phyloP scores from a whole-genome alignment of 2,797 vertebrate genomes.

The Coregonus suidteri region DNA sequence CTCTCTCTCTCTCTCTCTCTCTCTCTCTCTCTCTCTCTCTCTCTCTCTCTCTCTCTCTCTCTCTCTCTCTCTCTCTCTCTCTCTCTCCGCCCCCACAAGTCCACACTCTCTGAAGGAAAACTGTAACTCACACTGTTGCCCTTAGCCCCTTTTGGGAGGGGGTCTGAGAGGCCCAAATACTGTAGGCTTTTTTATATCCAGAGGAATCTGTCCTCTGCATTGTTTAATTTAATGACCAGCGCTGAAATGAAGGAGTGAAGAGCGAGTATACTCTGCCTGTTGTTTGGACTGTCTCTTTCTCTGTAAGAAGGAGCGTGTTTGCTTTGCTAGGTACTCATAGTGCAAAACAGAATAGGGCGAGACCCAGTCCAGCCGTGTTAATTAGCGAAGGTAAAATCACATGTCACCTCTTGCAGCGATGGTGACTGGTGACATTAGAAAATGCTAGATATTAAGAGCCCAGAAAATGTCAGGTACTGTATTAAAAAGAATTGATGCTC shows the following conservation, averaged over 20 bases:
- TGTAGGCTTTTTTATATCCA: no score
- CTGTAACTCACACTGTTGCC: no score
- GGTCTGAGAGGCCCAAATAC: no score
- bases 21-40: background rate
- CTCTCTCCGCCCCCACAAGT: background rate
- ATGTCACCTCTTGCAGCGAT: slow-evolving; percentile 37
- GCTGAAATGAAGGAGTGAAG: slow-evolving; percentile 8
- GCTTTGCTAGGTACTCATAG: slow-evolving; percentile 42
- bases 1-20: no score
- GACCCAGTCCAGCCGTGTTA: slow-evolving; percentile 23
- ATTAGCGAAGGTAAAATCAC: slow-evolving; percentile 40
- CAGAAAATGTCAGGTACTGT: no score
- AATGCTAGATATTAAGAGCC: background rate
- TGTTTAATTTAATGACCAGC: slow-evolving; percentile 35
- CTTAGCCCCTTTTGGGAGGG: no score
- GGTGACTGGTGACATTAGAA: slow-evolving; percentile 15
- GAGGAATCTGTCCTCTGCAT: slow-evolving; percentile 27
- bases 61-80: background rate
- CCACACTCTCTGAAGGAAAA: slow-evolving; percentile 1
- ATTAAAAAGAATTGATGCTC: no score
- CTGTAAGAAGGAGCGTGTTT: slow-evolving; percentile 4
- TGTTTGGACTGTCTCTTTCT: slow-evolving; percentile 55
- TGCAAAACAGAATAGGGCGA: slow-evolving; percentile 61
- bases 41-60: background rate
- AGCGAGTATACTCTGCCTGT: slow-evolving; percentile 36